phyloP scores from a whole-genome alignment of 53 echinoderm and acorn worm species.

The Henricia sp. region DNA sequence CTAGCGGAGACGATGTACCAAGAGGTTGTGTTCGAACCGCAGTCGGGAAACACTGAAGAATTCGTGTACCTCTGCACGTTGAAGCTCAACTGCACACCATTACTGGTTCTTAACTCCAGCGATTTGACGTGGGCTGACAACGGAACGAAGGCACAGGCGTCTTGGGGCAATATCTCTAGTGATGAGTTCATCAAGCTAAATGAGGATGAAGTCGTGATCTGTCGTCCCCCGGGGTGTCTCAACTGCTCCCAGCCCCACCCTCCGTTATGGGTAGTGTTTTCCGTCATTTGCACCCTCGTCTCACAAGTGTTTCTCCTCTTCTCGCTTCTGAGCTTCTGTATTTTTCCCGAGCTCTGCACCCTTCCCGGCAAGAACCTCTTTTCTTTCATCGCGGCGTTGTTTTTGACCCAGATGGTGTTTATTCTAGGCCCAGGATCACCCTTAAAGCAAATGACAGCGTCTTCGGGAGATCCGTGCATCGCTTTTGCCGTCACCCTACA shows the following conservation, averaged over 20 bases:
- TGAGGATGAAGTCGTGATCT: not conserved
- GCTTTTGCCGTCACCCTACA: not conserved
- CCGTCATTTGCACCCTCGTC: not conserved
- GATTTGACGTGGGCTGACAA: conserved; percentile 5
- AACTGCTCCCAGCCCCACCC: not conserved
- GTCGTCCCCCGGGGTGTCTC: not conserved
- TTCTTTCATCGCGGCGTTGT: conserved; percentile 8
- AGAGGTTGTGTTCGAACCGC: not conserved
- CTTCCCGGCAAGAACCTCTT: conserved; percentile 24
- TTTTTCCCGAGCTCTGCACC: conserved; percentile 19
- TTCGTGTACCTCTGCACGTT: not conserved
- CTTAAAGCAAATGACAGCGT: not conserved
- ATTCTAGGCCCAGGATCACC: conserved; percentile 4
- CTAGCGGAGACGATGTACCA: not conserved
- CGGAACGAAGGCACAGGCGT: not conserved
- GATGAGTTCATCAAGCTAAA: conserved; percentile 2
- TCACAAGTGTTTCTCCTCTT: conserved; percentile 7
- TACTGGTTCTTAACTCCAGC: conserved; percentile 12
- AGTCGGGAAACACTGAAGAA: not conserved
- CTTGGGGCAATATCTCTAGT: conserved; percentile 1
- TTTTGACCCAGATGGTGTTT: conserved; percentile 9
- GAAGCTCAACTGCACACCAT: conserved; percentile 6
- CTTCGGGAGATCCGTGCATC: not conserved
- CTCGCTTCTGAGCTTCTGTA: conserved; percentile 9
- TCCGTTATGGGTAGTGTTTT: not conserved